Percentiles rank a stretch among this genome's conserved stretches.
phyloP scores from a whole-genome alignment of 2,797 vertebrate species.

The Lagocephalus sceleratus region DNA sequence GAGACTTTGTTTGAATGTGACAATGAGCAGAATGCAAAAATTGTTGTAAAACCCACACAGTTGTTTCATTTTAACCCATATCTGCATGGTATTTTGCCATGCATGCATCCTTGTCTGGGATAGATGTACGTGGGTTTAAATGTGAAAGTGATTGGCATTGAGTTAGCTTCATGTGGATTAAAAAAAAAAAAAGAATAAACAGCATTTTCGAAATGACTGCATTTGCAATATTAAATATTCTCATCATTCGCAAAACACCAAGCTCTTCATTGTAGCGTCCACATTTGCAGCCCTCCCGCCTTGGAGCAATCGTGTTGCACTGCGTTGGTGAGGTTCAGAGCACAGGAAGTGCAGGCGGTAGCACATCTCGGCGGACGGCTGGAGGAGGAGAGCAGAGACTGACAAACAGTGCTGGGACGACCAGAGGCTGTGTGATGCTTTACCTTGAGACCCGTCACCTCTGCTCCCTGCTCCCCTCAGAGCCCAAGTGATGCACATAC shows the following conservation, averaged over 20 bases:
- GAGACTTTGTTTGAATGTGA: no score
- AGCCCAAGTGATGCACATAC: slow-evolving; percentile 47
- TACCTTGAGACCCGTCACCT: slow-evolving; percentile 55
- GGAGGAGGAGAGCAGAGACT: slow-evolving; percentile 51
- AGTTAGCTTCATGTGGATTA: no score
- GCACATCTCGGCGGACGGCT: slow-evolving; percentile 40
- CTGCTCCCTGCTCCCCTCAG: slow-evolving; percentile 42
- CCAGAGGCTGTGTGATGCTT: slow-evolving; percentile 49
- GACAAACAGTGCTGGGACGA: slow-evolving; percentile 55
- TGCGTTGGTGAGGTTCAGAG: slow-evolving; percentile 41
- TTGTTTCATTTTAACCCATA: no score
- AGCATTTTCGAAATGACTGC: background rate
- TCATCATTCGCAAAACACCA: slow-evolving; percentile 7
- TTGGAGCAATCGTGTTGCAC: slow-evolving; percentile 17
- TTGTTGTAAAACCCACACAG: no score
- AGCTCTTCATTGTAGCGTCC: slow-evolving; percentile 13
- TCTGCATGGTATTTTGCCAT: no score
- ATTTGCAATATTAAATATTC: slow-evolving; percentile 5
- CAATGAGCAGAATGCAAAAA: no score
- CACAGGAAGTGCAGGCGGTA: slow-evolving; percentile 34
- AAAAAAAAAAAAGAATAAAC: no score
- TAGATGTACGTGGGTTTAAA: no score
- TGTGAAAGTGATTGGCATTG: no score
- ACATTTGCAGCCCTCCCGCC: slow-evolving; percentile 18
- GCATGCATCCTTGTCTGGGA: slow-evolving; percentile 23